Conservation (phyloP, 53 echinoderm and acorn worm species). For the Luidia sarsii region DNA sequence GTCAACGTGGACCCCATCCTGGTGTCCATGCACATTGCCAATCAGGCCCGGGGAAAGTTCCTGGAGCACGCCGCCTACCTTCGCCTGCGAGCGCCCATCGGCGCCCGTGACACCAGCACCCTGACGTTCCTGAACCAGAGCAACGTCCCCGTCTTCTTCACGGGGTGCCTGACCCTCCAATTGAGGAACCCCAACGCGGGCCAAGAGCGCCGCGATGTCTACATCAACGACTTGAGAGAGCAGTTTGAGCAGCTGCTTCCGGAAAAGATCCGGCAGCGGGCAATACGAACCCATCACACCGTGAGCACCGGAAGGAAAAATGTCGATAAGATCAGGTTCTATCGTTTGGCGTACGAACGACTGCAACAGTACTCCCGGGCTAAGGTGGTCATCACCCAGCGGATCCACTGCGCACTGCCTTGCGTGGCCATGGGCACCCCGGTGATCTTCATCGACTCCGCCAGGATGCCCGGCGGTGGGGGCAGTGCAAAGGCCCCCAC, state of each 20-base stretch:
- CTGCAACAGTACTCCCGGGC: neutral
- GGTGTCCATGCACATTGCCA: constrained; percentile 6
- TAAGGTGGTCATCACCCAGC: constrained; percentile 10
- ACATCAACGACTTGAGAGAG: neutral
- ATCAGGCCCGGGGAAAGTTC: neutral
- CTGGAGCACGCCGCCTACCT: neutral
- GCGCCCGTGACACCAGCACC: neutral
- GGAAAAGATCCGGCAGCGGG: neutral
- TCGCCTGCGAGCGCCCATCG: neutral
- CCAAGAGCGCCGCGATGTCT: neutral
- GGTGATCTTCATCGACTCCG: neutral
- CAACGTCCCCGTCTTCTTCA: neutral
- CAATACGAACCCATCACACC: neutral
- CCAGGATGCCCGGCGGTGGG: neutral
- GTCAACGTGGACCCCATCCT: neutral
- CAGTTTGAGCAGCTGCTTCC: neutral
- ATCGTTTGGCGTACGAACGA: neutral
- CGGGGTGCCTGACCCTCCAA: constrained; percentile 10
- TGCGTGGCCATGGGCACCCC: constrained; percentile 26
- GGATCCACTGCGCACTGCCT: constrained; percentile 10
- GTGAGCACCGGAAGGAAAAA: too few relatives aligned
- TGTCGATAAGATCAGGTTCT: neutral
- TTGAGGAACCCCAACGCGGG: neutral
- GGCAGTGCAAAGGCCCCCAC: neutral
- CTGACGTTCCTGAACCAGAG: neutral